These are phyloP conservation scores for Zaprionus lineosus DNA, from an alignment of 2,888 invertebrate genomes.

Conservation along the genomic window DNA sequence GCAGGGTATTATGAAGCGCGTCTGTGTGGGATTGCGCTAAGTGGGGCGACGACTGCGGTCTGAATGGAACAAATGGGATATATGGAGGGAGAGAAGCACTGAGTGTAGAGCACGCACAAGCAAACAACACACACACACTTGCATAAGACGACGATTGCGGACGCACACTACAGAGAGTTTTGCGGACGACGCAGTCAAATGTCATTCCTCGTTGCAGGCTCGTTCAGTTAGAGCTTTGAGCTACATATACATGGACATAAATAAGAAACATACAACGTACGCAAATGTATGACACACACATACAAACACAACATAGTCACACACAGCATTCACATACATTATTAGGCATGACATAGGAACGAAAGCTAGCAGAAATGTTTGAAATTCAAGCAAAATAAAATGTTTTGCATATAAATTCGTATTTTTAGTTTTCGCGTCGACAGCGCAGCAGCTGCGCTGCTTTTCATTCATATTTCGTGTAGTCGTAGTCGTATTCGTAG, in stretches of 20 bases:
- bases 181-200: slow-evolving; percentile 44
- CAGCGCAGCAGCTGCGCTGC: slow-evolving; percentile 26
- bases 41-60: slow-evolving; percentile 47
- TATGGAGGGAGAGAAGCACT: slow-evolving; percentile 4
- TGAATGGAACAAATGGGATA: slow-evolving; percentile 45
- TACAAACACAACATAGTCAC: slow-evolving; percentile 2
- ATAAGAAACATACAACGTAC: background rate
- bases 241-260: slow-evolving; percentile 26
- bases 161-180: background rate
- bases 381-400: slow-evolving; percentile 63
- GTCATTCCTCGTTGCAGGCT: slow-evolving; percentile 52
- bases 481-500: slow-evolving; percentile 22
- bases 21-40: slow-evolving; percentile 47
- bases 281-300: slow-evolving; percentile 1
- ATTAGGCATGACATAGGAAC: slow-evolving; percentile 43
- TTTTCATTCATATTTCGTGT: slow-evolving; percentile 51
- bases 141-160: too few species aligned
- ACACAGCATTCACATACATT: slow-evolving; percentile 24
- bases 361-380: slow-evolving; percentile 58
- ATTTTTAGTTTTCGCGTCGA: slow-evolving; percentile 45
- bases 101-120: slow-evolving; percentile 14
- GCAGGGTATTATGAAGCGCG: slow-evolving; percentile 1
- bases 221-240: slow-evolving; percentile 43
- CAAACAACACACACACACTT: slow-evolving; percentile 1
- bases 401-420: slow-evolving; percentile 68